Evolutionary conservation across 2,113 vertebrate species (phyloP).

Genomic region (Hucho hucho): DNA sequence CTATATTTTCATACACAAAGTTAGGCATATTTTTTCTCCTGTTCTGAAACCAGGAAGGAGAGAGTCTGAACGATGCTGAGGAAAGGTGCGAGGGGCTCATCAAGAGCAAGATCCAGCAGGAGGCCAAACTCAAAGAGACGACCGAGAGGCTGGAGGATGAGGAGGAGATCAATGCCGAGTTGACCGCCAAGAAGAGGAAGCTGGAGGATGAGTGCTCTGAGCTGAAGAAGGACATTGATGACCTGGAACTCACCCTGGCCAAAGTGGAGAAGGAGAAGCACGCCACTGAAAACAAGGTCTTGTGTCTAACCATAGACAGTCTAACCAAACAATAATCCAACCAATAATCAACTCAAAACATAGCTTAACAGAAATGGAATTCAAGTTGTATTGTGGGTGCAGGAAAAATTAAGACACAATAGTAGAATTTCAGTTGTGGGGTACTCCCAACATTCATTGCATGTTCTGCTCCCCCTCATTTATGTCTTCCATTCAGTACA

Average conservation of each 20-base stretch:
- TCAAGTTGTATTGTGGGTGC: too few relatives aligned
- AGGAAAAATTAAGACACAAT: too few relatives aligned
- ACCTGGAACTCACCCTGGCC: slow-evolving; percentile 3
- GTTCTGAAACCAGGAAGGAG: not conserved
- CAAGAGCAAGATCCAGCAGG: slow-evolving; percentile 3
- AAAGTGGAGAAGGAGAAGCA: slow-evolving; percentile 6
- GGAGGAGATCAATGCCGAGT: slow-evolving; percentile 1
- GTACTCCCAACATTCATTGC: not conserved
- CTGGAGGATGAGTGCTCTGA: slow-evolving; percentile 1
- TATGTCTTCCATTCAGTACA: not conserved
- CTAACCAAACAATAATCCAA: not conserved
- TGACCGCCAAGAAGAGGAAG: slow-evolving; percentile 3
- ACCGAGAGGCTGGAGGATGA: slow-evolving; percentile 5
- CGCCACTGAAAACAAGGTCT: not conserved
- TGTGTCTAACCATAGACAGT: too few relatives aligned
- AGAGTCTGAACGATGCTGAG: slow-evolving; percentile 2
- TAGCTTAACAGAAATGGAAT: too few relatives aligned
- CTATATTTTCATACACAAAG: too few relatives aligned
- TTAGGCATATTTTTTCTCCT: accelerated
- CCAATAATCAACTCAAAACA: not conserved
- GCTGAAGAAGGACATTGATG: slow-evolving; percentile 1
- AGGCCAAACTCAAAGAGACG: not conserved
- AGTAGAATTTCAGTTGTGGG: too few relatives aligned
- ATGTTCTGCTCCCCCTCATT: not conserved
- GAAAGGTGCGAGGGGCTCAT: not conserved